Percentiles rank a stretch among this genome's conserved stretches.
phyloP scores from a whole-genome alignment of 2,113 vertebrate species.

The Halcyon senegalensis region DNA sequence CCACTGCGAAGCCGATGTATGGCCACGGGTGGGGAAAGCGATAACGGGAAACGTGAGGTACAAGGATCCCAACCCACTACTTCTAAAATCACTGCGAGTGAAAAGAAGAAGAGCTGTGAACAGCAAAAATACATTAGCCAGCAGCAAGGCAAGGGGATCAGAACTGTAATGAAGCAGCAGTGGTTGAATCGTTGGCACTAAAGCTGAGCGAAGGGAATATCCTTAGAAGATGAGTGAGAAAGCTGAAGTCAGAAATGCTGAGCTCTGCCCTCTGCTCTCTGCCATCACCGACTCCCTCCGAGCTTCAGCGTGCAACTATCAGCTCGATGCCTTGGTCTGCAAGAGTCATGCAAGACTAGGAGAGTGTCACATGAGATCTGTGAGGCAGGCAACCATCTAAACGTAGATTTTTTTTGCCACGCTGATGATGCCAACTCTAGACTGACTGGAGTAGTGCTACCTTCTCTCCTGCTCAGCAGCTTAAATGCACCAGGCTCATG shows the following conservation, averaged over 20 bases:
- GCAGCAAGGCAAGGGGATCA: not conserved
- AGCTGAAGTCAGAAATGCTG: not conserved
- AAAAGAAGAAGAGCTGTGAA: not conserved
- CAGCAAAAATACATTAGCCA: not conserved
- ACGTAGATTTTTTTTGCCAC: not conserved
- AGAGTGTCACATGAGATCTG: not conserved
- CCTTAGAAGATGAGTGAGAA: not conserved
- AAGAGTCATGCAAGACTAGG: not conserved
- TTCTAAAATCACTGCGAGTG: not conserved
- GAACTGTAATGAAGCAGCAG: not conserved
- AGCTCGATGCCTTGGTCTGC: not conserved
- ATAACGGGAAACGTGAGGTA: not conserved
- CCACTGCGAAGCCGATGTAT: rapidly evolving
- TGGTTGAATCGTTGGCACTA: not conserved
- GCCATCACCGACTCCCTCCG: not conserved
- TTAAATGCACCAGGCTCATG: not conserved
- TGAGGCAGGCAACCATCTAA: not conserved
- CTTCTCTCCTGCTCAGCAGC: not conserved
- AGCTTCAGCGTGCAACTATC: not conserved
- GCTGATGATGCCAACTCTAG: not conserved
- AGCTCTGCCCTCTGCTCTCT: not conserved
- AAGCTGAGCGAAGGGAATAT: not conserved
- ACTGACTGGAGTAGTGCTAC: not conserved
- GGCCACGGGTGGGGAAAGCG: not conserved
- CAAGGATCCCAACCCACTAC: rapidly evolving